Conservation (phyloP, 2,113 vertebrate species). For the Bufo gargarizans region DNA sequence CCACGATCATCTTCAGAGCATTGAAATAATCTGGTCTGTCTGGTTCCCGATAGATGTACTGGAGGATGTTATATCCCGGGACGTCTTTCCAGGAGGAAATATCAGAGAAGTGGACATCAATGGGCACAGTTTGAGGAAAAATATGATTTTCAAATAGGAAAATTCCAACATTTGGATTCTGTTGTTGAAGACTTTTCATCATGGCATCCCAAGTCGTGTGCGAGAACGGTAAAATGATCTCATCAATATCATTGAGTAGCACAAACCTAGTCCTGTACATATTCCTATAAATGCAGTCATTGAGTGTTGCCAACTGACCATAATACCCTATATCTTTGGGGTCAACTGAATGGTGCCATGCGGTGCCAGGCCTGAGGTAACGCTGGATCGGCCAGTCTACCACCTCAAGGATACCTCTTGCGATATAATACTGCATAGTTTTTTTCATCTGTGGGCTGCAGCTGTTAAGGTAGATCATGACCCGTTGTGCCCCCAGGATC, state of each 20-base stretch:
- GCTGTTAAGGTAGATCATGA: conserved; percentile 35
- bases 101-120: conserved; percentile 12
- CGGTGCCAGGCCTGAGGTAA: not conserved
- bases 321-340: conserved; percentile 59
- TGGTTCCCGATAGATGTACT: conserved; percentile 30
- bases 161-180: not conserved
- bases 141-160: conserved; percentile 48
- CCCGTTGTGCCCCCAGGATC: conserved; percentile 37
- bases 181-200: conserved; percentile 38
- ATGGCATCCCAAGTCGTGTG: conserved; percentile 32
- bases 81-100: conserved; percentile 26
- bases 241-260: conserved; percentile 50
- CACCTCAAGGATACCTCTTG: conserved; percentile 34
- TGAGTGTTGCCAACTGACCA: conserved; percentile 57
- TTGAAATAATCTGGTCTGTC: conserved; percentile 44
- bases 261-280: conserved; percentile 54
- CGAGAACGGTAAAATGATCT: conserved; percentile 46
- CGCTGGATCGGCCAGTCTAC: conserved; percentile 37
- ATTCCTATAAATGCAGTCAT: conserved; percentile 60
- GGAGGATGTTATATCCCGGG: conserved; percentile 6
- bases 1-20: conserved; percentile 67
- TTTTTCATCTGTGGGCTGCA: conserved; percentile 31
- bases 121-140: conserved; percentile 37
- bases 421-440: conserved; percentile 32
- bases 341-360: not conserved